These are phyloP conservation scores for Neopipo cinnamomea DNA, from an alignment of 2,113 vertebrate genomes.

Conservation along the genomic window DNA sequence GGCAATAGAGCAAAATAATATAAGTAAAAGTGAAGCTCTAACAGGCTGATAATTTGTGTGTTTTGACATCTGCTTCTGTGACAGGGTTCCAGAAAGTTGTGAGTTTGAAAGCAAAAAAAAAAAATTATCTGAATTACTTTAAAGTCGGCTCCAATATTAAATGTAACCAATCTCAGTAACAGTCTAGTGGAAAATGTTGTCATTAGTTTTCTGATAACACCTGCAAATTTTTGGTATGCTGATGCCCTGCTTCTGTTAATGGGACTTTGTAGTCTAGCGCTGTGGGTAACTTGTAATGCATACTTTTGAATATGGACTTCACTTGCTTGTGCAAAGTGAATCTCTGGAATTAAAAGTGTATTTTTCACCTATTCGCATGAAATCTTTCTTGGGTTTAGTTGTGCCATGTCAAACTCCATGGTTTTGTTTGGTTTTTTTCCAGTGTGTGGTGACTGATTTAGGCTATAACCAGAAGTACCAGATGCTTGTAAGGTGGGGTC, in stretches of 20 bases:
- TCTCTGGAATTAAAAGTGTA: not conserved
- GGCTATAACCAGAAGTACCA: not conserved
- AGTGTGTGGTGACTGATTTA: not conserved
- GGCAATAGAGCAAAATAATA: not conserved
- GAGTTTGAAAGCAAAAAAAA: not conserved
- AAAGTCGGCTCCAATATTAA: not conserved
- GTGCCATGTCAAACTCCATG: not conserved
- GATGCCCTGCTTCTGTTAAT: not conserved
- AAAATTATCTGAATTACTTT: not conserved
- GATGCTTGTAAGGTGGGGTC: not conserved
- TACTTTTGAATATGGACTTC: not conserved
- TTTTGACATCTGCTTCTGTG: slow-evolving; percentile 14
- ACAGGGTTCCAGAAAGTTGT: not conserved
- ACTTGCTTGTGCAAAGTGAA: not conserved
- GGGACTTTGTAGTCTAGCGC: not conserved
- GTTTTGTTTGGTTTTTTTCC: not conserved
- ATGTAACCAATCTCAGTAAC: not conserved
- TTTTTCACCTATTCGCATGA: not conserved
- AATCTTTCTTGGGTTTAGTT: not conserved
- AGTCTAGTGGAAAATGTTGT: not conserved
- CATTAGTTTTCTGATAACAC: not conserved
- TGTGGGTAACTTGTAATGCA: not conserved
- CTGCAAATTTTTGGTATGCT: not conserved
- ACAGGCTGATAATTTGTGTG: not conserved
- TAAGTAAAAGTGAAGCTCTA: not conserved